These are phyloP conservation scores for Oryzias javanicus DNA, from an alignment of 2,113 vertebrate genomes.

Conservation along the genomic window DNA sequence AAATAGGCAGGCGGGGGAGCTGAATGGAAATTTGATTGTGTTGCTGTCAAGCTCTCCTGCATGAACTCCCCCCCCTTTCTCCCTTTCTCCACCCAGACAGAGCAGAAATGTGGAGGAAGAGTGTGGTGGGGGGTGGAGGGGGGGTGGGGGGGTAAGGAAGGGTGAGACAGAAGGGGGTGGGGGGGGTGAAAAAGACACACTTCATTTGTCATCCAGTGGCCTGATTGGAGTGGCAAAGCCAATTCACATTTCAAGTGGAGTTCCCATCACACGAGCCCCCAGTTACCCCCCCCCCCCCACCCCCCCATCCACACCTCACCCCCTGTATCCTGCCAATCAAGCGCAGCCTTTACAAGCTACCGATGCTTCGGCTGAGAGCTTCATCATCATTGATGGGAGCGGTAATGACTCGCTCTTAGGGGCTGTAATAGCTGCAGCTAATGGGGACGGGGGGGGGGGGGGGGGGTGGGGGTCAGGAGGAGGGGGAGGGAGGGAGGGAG, in stretches of 20 bases:
- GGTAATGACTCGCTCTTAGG: conserved; percentile 62
- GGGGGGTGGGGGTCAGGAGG: conserved; percentile 58
- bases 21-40: conserved; percentile 99
- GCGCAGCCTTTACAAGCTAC: conserved; percentile 80
- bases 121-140: conserved; percentile 79
- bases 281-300: conserved; percentile 81
- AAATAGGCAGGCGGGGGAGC: conserved; percentile 90
- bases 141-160: conserved; percentile 24
- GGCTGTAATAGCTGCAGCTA: conserved; percentile 62
- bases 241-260: conserved; percentile 99
- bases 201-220: conserved; percentile 99
- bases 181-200: conserved; percentile 87
- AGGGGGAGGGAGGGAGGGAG: no score
- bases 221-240: conserved; percentile 99
- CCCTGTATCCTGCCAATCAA: conserved; percentile 76
- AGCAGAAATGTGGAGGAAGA: conserved; percentile 82
- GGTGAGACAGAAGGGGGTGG: conserved; percentile 3
- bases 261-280: conserved; percentile 96
- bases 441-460: conserved; percentile 66
- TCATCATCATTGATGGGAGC: conserved; percentile 64
- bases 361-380: conserved; percentile 71
- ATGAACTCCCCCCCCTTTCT: conserved; percentile 88
- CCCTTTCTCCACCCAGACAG: conserved; percentile 83
- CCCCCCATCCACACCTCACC: conserved; percentile 76
- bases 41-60: conserved; percentile 99